Evolutionary conservation across 2,888 invertebrate species (phyloP).

Genomic region (Pyrrhia umbra): DNA sequence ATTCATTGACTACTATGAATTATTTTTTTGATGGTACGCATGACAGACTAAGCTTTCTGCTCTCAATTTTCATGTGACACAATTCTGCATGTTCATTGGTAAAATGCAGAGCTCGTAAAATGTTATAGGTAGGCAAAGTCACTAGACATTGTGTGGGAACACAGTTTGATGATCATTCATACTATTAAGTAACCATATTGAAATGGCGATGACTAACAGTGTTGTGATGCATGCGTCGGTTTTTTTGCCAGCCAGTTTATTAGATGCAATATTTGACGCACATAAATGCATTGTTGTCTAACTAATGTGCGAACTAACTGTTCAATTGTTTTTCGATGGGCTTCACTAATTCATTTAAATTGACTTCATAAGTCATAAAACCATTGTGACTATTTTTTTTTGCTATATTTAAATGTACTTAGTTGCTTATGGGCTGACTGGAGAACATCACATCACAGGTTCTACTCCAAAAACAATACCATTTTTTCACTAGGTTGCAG

Average conservation of each 20-base stretch:
- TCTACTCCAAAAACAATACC: too few species aligned
- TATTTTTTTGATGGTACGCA: too few species aligned
- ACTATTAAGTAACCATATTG: conserved; percentile 15
- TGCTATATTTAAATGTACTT: too few species aligned
- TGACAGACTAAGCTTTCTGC: neutral
- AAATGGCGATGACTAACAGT: conserved; percentile 35
- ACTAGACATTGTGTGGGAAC: conserved; percentile 21
- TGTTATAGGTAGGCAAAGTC: neutral
- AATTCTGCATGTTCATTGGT: neutral
- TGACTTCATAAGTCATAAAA: too few species aligned
- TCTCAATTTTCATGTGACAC: neutral
- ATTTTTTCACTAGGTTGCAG: too few species aligned
- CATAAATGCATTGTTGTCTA: neutral
- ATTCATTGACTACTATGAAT: too few species aligned
- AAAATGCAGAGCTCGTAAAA: conserved; percentile 23
- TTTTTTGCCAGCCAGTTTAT: conserved; percentile 5
- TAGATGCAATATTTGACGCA: neutral
- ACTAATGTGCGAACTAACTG: neutral
- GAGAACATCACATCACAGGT: too few species aligned
- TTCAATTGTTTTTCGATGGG: neutral
- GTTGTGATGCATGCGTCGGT: neutral
- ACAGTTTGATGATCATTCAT: conserved; percentile 29
- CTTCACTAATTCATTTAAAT: neutral
- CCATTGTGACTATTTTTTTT: too few species aligned
- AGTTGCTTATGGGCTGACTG: too few species aligned